Evolutionary conservation across 2,888 invertebrate species (phyloP).

Genomic region (Rapana venosa): DNA sequence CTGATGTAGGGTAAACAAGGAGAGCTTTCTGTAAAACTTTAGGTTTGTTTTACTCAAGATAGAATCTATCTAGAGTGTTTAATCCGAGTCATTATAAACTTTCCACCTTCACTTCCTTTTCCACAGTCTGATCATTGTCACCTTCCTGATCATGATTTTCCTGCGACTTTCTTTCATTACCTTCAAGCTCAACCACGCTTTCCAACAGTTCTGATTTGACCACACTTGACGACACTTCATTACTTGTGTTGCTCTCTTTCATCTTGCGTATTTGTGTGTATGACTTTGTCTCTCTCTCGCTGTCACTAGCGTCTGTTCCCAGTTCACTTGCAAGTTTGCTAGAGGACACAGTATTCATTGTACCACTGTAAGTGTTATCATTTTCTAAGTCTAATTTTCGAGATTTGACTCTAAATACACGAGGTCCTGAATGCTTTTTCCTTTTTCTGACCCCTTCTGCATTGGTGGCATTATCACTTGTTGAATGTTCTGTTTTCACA

Average conservation of each 20-base stretch:
- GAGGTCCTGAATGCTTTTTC: neutral
- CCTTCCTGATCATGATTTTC: neutral
- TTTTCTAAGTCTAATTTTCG: neutral
- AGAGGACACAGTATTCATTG: neutral
- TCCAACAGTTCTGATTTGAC: neutral
- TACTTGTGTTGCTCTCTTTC: neutral
- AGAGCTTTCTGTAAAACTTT: too few relatives aligned
- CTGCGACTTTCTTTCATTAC: too few relatives aligned
- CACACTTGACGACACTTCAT: constrained; percentile 9
- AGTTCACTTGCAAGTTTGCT: neutral
- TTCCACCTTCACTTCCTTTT: neutral
- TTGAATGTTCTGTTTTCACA: neutral
- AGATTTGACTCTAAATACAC: constrained; percentile 1
- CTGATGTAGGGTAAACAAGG: too few relatives aligned
- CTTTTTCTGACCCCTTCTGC: neutral
- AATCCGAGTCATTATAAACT: neutral
- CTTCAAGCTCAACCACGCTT: neutral
- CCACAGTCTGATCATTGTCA: neutral
- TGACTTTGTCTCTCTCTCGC: neutral
- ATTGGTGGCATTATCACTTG: neutral
- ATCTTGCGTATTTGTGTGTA: neutral
- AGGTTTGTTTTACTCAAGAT: too few relatives aligned
- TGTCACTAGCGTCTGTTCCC: constrained; percentile 10
- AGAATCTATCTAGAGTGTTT: neutral
- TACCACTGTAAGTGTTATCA: neutral